Base-by-base conservation (phyloP, 2,797 vertebrate genomes). In the Tiaroga cobitis region DNA sequence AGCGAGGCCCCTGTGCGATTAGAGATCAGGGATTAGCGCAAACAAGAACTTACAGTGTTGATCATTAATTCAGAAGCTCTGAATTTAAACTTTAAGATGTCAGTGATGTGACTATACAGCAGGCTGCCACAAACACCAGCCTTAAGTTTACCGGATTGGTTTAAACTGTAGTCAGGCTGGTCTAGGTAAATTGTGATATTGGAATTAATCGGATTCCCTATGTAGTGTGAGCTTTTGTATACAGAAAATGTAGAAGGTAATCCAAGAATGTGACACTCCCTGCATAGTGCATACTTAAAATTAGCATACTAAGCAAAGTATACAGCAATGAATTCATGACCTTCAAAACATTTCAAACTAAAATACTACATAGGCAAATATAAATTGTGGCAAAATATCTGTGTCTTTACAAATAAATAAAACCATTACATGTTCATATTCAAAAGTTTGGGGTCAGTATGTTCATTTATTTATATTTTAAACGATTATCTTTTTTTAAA, bases 31-130 rank as follows among this genome's bases (percentile, higher is more conserved):
- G 24, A 65, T 61, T 37, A 65, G 8, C 0, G 15, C 59, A 83
- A 80, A 86, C 43, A 76, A 39, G 73, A 67, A 82, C 8, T 49
- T 32, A 29, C 65, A 85, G 49, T 21, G 16, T 70, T 54, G 79
- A 69, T 68, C 24, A 83, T 65, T 83, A 49, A 75, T 39, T 75
- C 59, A 74, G 56, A 49, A 51, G 54, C 46, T 51, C 70, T 75
- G 39, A 49, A 49, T 74, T 46, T 61, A 61, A 61, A 24, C 0
- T 16, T 39, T 75, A 61, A 26, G 39, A 59, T n/a, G 51, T 73
- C 39, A 63, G 19, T 5, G 15, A 39, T 10, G 54, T 5, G 37
- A 29, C 54, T 78, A 61, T 32, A 43, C 16, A 26, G 26, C 26
- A 24, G 4, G 2, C 24, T 56, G 24, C 24, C 19, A 2, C 6